These are phyloP conservation scores for Amorpha juglandis DNA, from an alignment of 2,888 invertebrate species.

Conservation along the genomic window DNA sequence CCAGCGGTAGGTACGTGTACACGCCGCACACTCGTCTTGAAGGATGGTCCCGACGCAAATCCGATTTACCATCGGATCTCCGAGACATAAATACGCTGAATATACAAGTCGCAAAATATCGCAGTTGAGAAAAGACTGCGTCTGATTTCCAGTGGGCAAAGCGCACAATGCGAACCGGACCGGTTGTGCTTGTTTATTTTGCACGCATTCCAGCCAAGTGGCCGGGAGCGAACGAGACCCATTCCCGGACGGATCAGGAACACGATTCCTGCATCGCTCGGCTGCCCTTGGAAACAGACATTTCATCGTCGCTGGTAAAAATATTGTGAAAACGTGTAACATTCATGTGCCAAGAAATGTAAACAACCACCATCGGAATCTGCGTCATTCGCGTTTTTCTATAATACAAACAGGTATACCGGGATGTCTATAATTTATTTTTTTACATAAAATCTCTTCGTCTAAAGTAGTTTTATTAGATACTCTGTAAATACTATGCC, in stretches of 20 bases:
- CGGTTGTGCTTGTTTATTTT: constrained; percentile 81
- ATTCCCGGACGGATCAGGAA: constrained; percentile 73
- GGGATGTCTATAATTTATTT: constrained; percentile 32
- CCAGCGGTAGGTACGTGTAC: constrained; percentile 1
- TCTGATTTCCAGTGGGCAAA: constrained; percentile 63
- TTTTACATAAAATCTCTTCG: constrained; percentile 24
- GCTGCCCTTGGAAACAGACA: constrained; percentile 71
- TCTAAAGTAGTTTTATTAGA: constrained; percentile 24
- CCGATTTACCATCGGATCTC: constrained; percentile 28
- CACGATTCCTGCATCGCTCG: constrained; percentile 63
- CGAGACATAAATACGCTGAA: constrained; percentile 39
- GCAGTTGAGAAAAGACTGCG: constrained; percentile 61
- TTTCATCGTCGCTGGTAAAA: constrained; percentile 49
- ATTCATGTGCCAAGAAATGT: constrained; percentile 47
- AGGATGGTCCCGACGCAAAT: constrained; percentile 23
- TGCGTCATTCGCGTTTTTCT: constrained; percentile 46
- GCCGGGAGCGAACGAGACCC: constrained; percentile 72
- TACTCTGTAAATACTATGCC: constrained; percentile 23
- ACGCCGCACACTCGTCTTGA: constrained; percentile 17
- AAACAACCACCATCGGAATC: constrained; percentile 47
- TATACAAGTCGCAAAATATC: constrained; percentile 50
- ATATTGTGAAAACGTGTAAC: constrained; percentile 52
- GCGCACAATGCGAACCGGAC: constrained; percentile 73
- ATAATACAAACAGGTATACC: constrained; percentile 38
- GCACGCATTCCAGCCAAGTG: constrained; percentile 78